These are phyloP conservation scores for Neocloeon triangulifer DNA, from an alignment of 1,140 invertebrate genomes.

Conservation along the genomic window DNA sequence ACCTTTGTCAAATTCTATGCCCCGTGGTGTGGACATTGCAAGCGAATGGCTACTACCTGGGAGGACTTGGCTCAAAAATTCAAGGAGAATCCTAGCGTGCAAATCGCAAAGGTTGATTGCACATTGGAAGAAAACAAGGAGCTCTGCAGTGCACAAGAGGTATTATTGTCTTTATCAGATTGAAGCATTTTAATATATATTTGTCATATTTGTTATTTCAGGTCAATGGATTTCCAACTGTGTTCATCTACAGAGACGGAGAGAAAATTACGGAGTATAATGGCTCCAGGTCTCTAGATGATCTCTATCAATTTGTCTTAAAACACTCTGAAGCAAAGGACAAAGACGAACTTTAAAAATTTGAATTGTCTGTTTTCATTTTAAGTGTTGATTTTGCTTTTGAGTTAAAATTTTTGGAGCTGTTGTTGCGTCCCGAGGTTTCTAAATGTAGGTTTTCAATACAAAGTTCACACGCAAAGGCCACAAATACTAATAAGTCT, in stretches of 20 bases:
- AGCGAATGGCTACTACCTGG: constrained; percentile 43
- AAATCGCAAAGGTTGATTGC: constrained; percentile 49
- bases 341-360: constrained; percentile 32
- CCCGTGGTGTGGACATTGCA: constrained; percentile 58
- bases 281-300: constrained; percentile 39
- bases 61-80: constrained; percentile 42
- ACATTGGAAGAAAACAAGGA: constrained; percentile 29
- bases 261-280: constrained; percentile 42
- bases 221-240: constrained; percentile 42
- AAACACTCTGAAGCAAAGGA: constrained; percentile 23
- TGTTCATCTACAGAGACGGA: constrained; percentile 41
- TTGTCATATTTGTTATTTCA: constrained; percentile 18
- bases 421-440: no score
- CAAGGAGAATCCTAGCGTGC: constrained; percentile 21
- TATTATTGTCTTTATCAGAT: no score
- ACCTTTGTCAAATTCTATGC: constrained; percentile 56
- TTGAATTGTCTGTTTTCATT: no score
- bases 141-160: constrained; percentile 40
- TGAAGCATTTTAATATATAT: neutral
- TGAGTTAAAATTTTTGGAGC: no score
- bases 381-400: no score
- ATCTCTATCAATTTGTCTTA: constrained; percentile 37
- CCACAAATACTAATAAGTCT: no score
- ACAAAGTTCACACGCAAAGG: no score
- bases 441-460: no score